These are phyloP conservation scores for Aplidium turbinatum DNA, from an alignment of 23 tunicate species.

Conservation along the genomic window DNA sequence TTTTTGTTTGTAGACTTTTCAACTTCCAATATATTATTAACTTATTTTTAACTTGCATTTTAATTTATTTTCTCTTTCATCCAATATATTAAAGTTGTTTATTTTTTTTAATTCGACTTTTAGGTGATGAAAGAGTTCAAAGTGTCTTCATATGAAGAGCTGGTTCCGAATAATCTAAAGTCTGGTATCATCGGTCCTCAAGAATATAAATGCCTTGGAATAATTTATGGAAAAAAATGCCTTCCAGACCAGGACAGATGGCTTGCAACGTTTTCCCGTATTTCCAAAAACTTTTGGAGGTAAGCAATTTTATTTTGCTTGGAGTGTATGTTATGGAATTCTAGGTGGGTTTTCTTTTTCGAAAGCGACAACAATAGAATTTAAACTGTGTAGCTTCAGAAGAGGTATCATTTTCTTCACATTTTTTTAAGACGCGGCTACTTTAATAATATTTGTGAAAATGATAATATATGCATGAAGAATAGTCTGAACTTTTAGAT, in stretches of 20 bases:
- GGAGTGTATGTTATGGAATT: no score
- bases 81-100: background rate
- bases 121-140: constrained; percentile 66
- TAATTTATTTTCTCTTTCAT: background rate
- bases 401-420: no score
- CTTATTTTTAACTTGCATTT: background rate
- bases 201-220: constrained; percentile 87
- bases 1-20: background rate
- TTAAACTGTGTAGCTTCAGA: no score
- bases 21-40: background rate
- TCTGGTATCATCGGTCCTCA: constrained; percentile 72
- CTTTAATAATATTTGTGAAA: no score
- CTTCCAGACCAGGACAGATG: constrained; percentile 93
- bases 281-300: constrained; percentile 83
- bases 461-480: no score
- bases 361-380: no score
- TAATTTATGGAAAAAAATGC: constrained; percentile 96
- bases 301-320: background rate
- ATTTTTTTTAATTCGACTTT: background rate
- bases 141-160: constrained; percentile 63
- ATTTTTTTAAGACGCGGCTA: no score
- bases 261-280: constrained; percentile 86
- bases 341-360: no score
- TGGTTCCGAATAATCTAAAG: constrained; percentile 83
- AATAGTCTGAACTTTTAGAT: no score